Evolutionary conservation across 2,797 vertebrate species (phyloP), one percentile per base, ranked within the genome.

Genomic region (Ceryle rudis): DNA sequence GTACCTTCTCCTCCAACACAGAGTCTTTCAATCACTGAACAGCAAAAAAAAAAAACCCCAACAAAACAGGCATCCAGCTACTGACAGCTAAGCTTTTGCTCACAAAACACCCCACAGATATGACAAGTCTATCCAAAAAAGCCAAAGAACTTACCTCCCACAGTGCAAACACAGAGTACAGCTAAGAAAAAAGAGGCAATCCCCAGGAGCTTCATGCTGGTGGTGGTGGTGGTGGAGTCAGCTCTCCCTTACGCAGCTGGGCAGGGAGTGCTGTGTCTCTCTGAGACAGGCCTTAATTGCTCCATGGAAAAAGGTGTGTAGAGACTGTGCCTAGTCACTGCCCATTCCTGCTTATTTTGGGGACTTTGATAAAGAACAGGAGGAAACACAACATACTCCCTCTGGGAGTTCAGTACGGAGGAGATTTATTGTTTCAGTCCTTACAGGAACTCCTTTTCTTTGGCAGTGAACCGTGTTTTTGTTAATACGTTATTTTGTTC

Each of bases 381-480:
- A 99, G 99, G 99, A 99, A 99, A 98, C 97, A 96, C 97, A 97
- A 96, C 97, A 97, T 95, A 97, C 97, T 99, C 99, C 98, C 98
- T 98, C 94, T 97, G 98, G 98, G 99, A 98, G 98, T 98, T 98
- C 98, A 98, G 97, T 88, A 89, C 93, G 94, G 97, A 97, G 97
- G 97, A 98, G 98, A 98, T 98, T 98, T 98, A 98, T 98, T 98
- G 98, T 98, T 98, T 97, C 97, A 98, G 97, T 95, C 96, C 96
- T 98, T 97, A 98, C 98, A 98, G 98, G 98, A 98, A 98, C 97
- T 98, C 96, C 96, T 97, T 98, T 98, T 97, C 98, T 97, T 98
- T 98, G 98, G 98, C 98, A 97, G 96, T 84, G 91, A 94, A 95
- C 95, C 29, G 69, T 98, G 98, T 98, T 98, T 98, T 98, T 98